Evolutionary conservation across 2,888 invertebrate genomes (phyloP).

Genomic region (Griposia aprilina): DNA sequence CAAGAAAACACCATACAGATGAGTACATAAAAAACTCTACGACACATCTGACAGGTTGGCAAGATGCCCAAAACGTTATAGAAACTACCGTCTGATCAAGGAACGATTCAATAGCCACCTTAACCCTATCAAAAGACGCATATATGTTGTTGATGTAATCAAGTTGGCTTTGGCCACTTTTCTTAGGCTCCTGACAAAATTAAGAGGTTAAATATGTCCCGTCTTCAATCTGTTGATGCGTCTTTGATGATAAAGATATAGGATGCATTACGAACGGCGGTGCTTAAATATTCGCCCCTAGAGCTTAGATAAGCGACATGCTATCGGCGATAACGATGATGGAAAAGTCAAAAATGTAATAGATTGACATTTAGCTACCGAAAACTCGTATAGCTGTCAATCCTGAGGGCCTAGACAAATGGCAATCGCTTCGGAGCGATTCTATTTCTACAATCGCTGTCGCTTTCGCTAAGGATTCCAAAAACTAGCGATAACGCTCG

Average conservation of each 20-base stretch:
- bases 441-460: too few relatives aligned
- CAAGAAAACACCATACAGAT: conserved; percentile 48
- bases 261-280: background rate
- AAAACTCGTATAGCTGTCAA: too few relatives aligned
- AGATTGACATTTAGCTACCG: too few relatives aligned
- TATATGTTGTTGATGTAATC: background rate
- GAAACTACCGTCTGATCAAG: conserved; percentile 8
- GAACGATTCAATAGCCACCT: conserved; percentile 15
- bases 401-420: too few relatives aligned
- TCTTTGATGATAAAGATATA: background rate
- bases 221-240: background rate
- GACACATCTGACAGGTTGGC: conserved; percentile 50
- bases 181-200: background rate
- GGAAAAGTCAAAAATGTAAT: too few relatives aligned
- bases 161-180: conserved; percentile 6
- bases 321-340: too few relatives aligned
- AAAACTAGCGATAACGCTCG: too few relatives aligned
- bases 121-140: background rate
- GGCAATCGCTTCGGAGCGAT: too few relatives aligned
- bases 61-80: conserved; percentile 37
- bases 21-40: conserved; percentile 39
- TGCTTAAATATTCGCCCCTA: too few relatives aligned
- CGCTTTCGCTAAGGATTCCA: too few relatives aligned
- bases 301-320: too few relatives aligned
- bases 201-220: background rate